Evolutionary conservation across 2,113 vertebrate genomes (phyloP).

Genomic region (Echinops telfairi): DNA sequence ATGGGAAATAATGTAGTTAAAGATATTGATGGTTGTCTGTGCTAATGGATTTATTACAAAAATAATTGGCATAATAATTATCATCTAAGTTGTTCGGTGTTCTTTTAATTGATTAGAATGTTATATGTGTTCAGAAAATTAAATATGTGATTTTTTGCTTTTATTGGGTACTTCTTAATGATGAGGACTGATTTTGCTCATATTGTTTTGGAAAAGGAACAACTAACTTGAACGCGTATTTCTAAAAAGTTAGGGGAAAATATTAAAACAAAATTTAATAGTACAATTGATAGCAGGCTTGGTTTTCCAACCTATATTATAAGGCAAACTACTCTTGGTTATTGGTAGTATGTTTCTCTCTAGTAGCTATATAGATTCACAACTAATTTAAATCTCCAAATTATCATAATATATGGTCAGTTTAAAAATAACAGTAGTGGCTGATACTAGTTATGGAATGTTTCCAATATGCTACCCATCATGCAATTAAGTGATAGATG

Average conservation of each 20-base stretch:
- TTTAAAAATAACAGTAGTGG: constrained; percentile 12
- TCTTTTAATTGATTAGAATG: neutral
- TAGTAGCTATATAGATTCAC: neutral
- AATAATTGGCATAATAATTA: neutral
- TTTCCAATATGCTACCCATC: neutral
- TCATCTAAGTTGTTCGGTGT: neutral
- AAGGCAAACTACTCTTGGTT: neutral
- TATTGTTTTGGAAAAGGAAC: neutral
- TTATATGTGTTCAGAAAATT: neutral
- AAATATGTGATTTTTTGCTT: constrained; percentile 3
- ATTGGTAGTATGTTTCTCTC: too few relatives aligned
- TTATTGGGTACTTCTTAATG: neutral
- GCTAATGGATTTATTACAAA: neutral
- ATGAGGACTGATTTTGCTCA: neutral
- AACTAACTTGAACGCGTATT: neutral
- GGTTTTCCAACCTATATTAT: neutral
- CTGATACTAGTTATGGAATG: neutral
- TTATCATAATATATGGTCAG: neutral
- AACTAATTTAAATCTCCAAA: neutral
- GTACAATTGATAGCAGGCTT: neutral
- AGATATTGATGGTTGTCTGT: neutral
- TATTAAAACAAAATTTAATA: neutral
- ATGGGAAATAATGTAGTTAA: neutral
- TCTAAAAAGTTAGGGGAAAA: neutral
- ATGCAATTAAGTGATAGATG: neutral